Evolutionary conservation across 2,888 invertebrate genomes (phyloP), one percentile per base, ranked within the genome.

Genomic region (Drosophila hamatofila): DNA sequence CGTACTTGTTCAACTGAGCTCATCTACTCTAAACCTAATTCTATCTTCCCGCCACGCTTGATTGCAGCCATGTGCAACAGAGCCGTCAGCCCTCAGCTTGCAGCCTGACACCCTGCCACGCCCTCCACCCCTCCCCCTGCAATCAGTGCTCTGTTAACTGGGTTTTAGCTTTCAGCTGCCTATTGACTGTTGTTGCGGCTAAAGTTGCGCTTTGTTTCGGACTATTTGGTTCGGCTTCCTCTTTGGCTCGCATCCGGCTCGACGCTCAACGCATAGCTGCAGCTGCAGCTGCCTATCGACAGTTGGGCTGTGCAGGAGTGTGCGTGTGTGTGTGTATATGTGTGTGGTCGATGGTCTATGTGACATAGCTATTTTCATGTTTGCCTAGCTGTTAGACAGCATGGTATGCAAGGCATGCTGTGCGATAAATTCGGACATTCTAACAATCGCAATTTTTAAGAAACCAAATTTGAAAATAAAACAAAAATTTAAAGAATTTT

Each of bases 141-240:
- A 69, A 73, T 76, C 73, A 30, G 37, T 64, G 52, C 37, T 62
- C 41, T 12, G 51, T 51, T 66, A 54, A 66, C 65, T 70, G 69
- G 65, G n/a, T 66, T 75, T 70, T 58, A 65, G 55, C 65, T 54
- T 74, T 44, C 54, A 42, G 52, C 37, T 48, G 51, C 46, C 52
- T 59, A 69, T 44, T 42, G 65, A 42, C 61, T 42, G 58, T 44
- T 33, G 58, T 52, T 62, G 58, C 48, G 55, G 27, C 58, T 70
- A 63, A 42, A 46, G 78, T 66, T 78, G 60, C 63, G 51, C 60
- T 70, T 74, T 78, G 61, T 69, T 60, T 68, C 37, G 30, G 52
- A 12, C 55, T 46, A 61, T 54, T 61, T 63, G 39, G 12, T 30
- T 25, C 35, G 27, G 30, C 41, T 44, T 44, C 44, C 57, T 57